Percentiles rank a stretch among this genome's conserved stretches.
These are phyloP conservation scores for Aphrophora alni DNA, from an alignment of 2,888 invertebrate species.

Conservation along the genomic window DNA sequence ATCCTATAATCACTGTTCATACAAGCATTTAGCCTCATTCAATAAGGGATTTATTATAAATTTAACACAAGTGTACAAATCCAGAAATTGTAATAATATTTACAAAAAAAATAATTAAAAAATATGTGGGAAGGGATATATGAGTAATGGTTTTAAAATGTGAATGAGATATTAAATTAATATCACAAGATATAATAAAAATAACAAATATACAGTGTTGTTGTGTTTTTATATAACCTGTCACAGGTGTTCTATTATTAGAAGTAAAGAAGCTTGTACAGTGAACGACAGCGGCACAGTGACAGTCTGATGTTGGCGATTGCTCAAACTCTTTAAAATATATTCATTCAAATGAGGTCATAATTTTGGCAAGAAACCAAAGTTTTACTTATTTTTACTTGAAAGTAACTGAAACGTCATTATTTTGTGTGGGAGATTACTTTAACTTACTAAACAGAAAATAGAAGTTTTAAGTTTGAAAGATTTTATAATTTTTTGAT, in stretches of 20 bases:
- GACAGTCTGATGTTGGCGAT: not conserved
- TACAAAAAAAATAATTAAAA: conserved; percentile 1
- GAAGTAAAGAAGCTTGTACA: not conserved
- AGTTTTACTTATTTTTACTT: not conserved
- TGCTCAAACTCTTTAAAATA: not conserved
- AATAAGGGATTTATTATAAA: not conserved
- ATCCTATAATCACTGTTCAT: not conserved
- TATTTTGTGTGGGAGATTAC: not conserved
- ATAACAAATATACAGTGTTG: not conserved
- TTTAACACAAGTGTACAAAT: conserved; percentile 5
- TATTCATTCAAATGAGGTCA: not conserved
- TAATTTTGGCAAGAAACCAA: not conserved
- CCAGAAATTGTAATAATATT: not conserved
- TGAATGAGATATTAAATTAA: conserved; percentile 40
- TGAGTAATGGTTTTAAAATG: conserved; percentile 19
- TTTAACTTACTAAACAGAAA: not conserved
- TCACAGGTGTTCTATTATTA: not conserved
- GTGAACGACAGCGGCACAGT: not conserved
- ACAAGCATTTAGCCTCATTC: not conserved
- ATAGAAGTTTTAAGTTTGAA: not conserved
- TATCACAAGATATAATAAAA: conserved; percentile 36
- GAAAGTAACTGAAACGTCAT: not conserved
- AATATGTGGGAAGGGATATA: not conserved
- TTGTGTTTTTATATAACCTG: not conserved
- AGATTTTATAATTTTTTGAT: not conserved